Base-by-base conservation (phyloP, 1,140 invertebrate genomes). In the Drosophila punjabiensis region DNA sequence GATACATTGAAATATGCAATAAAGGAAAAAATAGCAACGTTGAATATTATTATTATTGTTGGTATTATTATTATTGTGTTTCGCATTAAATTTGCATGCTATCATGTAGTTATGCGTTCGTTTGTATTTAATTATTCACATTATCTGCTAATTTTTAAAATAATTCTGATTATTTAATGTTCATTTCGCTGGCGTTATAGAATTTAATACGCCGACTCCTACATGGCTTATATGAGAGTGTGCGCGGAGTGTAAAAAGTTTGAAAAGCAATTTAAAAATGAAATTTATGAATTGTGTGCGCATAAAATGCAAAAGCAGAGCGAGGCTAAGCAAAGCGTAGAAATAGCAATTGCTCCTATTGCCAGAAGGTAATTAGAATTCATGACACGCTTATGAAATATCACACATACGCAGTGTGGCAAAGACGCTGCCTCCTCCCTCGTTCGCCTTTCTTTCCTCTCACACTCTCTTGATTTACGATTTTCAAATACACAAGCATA, bases 381-480 rank as follows among this genome's bases (percentile, higher is more conserved):
- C 85, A 89, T 85, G 85, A 89, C 85, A 89, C 85, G 86, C 76
- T 84, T 82, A 79, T 89, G 86, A 89, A 89, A 89, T 89, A 89
- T 89, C 86, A 89, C 86, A 90, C 85, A 89, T 89, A 89, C 86
- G 86, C 82, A 90, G 78, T 73, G 86, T 89, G 81, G 61, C 64
- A 60, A 64, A 56, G 48, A 61, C 67, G 65, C 45, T 70, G 39
- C 20, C 16, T 48, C n/a, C 30, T 24, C 18, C n/a, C 30, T 24
- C 18, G 18, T 13, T 62, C 30, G 32, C 11, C 9, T 45, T 45
- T 45, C 32, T 11, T 68, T 18, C 47, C 20, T 14, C 68, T 24
- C 45, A 37, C 37, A 33, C 68, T 30, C 55, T 18, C 45, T 82
- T 89, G 85, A 89, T 89, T 89, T 89, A 89, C 85, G 85, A 90